Percentiles rank a stretch among this genome's conserved stretches.
These are phyloP conservation scores for Nothocercus nigrocapillus DNA, from an alignment of 2,113 vertebrate genomes.

Conservation along the genomic window DNA sequence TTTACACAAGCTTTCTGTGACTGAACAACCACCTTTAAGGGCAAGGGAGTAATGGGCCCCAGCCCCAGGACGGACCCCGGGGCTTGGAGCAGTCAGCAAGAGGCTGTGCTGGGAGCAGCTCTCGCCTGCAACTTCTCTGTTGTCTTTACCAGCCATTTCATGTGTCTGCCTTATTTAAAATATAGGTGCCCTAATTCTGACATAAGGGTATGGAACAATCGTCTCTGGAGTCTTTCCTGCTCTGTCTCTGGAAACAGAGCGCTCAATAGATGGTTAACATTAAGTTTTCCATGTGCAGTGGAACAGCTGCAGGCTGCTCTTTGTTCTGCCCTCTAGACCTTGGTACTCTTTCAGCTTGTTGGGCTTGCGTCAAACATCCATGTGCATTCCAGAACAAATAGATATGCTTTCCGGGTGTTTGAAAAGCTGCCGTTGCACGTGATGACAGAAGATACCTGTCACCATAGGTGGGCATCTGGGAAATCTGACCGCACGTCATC, in stretches of 20 bases:
- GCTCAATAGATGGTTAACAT: background rate
- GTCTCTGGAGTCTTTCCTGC: background rate
- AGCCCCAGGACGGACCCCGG: background rate
- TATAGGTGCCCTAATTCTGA: background rate
- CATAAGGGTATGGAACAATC: background rate
- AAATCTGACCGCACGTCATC: background rate
- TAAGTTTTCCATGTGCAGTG: background rate
- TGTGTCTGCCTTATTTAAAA: background rate
- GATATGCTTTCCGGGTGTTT: background rate
- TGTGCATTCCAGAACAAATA: background rate
- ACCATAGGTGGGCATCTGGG: background rate
- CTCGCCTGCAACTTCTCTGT: background rate
- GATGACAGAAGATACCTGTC: background rate
- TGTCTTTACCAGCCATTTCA: background rate
- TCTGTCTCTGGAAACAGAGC: background rate
- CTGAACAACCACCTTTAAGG: background rate
- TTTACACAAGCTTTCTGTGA: background rate
- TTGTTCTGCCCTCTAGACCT: background rate
- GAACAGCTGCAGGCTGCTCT: background rate
- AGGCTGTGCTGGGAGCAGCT: rapidly evolving
- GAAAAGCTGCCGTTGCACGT: rapidly evolving
- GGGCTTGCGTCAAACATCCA: background rate
- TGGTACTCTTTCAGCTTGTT: background rate
- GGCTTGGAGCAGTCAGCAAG: rapidly evolving
- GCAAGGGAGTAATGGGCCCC: background rate